A percentile compares a stretch with the other conserved stretches of the same genome.
These are phyloP conservation scores for Prunella himalayana DNA, from an alignment of 2,113 vertebrate genomes.

Conservation along the genomic window DNA sequence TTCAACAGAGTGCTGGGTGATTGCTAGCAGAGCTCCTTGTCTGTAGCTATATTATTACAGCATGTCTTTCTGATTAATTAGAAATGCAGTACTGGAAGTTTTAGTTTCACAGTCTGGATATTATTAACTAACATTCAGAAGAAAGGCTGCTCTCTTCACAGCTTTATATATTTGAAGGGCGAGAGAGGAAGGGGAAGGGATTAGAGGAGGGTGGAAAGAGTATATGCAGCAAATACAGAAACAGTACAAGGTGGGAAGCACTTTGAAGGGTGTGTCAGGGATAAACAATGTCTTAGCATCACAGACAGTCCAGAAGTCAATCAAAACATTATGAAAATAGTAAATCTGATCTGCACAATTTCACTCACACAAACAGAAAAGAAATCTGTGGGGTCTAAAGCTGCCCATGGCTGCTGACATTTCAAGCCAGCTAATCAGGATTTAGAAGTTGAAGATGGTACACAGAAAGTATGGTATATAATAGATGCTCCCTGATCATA, in stretches of 20 bases:
- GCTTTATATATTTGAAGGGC: background rate
- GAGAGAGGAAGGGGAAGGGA: background rate
- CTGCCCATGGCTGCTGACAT: background rate
- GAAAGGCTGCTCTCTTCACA: background rate
- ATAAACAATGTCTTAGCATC: background rate
- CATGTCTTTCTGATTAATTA: conserved; percentile 12
- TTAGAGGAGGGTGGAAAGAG: background rate
- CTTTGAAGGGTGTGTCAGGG: background rate
- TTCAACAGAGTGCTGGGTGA: background rate
- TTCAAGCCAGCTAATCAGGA: conserved; percentile 7
- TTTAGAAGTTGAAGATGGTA: background rate
- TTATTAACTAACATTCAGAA: background rate
- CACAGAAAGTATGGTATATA: background rate
- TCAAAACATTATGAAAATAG: background rate
- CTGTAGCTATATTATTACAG: background rate
- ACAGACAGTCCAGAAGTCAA: background rate
- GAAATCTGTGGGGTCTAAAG: background rate
- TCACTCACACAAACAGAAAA: background rate
- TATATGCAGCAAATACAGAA: background rate
- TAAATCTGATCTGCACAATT: background rate
- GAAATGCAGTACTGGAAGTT: background rate
- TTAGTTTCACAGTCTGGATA: background rate
- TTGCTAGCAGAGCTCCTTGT: background rate
- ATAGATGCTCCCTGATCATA: background rate
- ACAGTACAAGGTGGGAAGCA: background rate